phyloP scores from a whole-genome alignment of 2,888 invertebrate genomes.

The Nineta flava region DNA sequence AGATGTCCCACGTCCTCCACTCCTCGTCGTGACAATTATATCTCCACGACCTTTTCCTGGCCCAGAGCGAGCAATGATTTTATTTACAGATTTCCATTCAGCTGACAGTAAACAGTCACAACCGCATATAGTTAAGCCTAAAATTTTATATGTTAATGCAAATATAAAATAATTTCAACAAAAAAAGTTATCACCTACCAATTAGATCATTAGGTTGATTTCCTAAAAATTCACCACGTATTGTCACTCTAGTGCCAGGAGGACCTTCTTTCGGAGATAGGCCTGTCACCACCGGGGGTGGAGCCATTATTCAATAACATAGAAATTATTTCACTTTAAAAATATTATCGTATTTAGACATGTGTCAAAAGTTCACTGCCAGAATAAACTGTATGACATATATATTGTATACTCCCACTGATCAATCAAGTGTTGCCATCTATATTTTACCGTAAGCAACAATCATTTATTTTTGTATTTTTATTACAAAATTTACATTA shows the following conservation, averaged over 20 bases:
- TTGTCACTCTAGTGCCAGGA: conserved; percentile 87
- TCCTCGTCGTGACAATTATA: conserved; percentile 73
- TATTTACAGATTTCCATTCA: conserved; percentile 96
- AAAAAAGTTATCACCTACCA: conserved; percentile 34
- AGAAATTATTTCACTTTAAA: neutral
- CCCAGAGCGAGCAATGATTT: conserved; percentile 91
- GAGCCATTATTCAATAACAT: conserved; percentile 37
- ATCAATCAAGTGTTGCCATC: too few species aligned
- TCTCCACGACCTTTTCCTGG: conserved; percentile 84
- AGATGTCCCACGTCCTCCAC: conserved; percentile 76
- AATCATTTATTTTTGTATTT: too few species aligned
- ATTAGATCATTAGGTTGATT: conserved; percentile 67
- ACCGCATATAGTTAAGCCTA: conserved; percentile 87
- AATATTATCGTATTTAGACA: neutral
- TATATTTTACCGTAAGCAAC: too few species aligned
- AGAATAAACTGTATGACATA: too few species aligned
- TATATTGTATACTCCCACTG: too few species aligned
- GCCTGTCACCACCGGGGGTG: conserved; percentile 83
- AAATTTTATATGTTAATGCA: conserved; percentile 10
- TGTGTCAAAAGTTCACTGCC: neutral
- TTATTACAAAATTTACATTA: too few species aligned
- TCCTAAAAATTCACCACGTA: conserved; percentile 92
- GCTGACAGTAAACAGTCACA: conserved; percentile 89
- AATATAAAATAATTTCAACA: conserved; percentile 4
- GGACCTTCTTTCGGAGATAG: conserved; percentile 97